Evolutionary conservation across 2,888 invertebrate genomes (phyloP).

Genomic region (Napeogenes sylphis): DNA sequence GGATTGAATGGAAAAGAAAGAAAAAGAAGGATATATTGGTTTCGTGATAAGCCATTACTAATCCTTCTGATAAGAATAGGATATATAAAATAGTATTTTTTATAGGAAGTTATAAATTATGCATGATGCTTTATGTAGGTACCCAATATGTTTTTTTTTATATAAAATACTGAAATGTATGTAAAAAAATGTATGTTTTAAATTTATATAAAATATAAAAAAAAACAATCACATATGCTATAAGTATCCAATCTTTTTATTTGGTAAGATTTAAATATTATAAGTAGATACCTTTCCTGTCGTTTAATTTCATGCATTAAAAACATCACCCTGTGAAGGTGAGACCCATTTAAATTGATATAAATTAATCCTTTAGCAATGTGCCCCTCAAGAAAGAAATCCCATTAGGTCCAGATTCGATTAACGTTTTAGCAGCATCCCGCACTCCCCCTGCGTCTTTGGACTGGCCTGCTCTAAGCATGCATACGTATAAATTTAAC

Average conservation of each 20-base stretch:
- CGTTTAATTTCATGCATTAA: neutral
- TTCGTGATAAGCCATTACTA: neutral
- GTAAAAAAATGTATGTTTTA: no score
- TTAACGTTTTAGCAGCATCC: slow-evolving; percentile 70
- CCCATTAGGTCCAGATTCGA: slow-evolving; percentile 75
- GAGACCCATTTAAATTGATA: slow-evolving; percentile 73
- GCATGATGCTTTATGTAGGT: no score
- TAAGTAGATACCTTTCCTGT: no score
- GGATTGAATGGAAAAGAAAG: slow-evolving; percentile 21
- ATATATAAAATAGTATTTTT: no score
- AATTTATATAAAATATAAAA: no score
- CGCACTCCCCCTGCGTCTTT: slow-evolving; percentile 33
- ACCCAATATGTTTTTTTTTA: no score
- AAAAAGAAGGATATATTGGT: slow-evolving; percentile 18
- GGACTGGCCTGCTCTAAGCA: slow-evolving; percentile 38
- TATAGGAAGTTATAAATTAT: neutral
- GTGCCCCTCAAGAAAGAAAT: slow-evolving; percentile 77
- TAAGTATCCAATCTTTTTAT: no score
- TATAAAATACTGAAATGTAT: no score
- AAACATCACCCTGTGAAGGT: slow-evolving; percentile 49
- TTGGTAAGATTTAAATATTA: no score
- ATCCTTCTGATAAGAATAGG: no score
- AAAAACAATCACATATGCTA: no score
- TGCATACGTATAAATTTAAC: slow-evolving; percentile 6
- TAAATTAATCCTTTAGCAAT: slow-evolving; percentile 76